A percentile compares a stretch with the other conserved stretches of the same genome.
Conservation (phyloP, 2,888 invertebrate species). For the Hirtodrosophila trivittata region DNA sequence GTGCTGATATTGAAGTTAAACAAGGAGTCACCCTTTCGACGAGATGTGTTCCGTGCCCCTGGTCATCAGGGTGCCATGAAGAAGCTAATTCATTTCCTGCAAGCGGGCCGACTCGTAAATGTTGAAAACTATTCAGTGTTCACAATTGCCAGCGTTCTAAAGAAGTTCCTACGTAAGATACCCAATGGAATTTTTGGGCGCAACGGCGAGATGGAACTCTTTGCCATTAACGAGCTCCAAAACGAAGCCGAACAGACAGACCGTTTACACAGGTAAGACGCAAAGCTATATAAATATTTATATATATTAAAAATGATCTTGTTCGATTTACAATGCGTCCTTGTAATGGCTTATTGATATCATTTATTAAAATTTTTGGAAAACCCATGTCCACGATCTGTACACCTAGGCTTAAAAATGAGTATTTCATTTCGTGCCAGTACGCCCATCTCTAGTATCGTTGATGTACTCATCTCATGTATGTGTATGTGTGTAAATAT, state of each 20-base stretch:
- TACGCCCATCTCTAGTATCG: slow-evolving; percentile 45
- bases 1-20: slow-evolving; percentile 96
- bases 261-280: slow-evolving; percentile 93
- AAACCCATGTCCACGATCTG: no score
- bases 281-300: no score
- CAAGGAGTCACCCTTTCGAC: slow-evolving; percentile 96
- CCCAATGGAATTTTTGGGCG: slow-evolving; percentile 98
- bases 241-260: slow-evolving; percentile 94
- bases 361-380: no score
- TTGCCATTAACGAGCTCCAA: slow-evolving; percentile 93
- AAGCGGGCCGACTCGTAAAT: slow-evolving; percentile 94
- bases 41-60: slow-evolving; percentile 97
- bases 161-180: slow-evolving; percentile 98
- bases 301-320: no score
- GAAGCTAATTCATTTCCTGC: slow-evolving; percentile 94
- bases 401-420: slow-evolving; percentile 1
- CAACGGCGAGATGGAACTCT: slow-evolving; percentile 94
- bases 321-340: no score
- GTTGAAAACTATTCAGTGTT: slow-evolving; percentile 98
- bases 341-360: no score
- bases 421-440: slow-evolving; percentile 9
- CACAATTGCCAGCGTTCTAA: slow-evolving; percentile 98
- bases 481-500: slow-evolving; percentile 26
- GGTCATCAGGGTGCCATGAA: slow-evolving; percentile 98
- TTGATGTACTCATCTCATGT: slow-evolving; percentile 42